Evolutionary conservation across 2,888 invertebrate genomes (phyloP).

Genomic region (Ornithoptera priamus): DNA sequence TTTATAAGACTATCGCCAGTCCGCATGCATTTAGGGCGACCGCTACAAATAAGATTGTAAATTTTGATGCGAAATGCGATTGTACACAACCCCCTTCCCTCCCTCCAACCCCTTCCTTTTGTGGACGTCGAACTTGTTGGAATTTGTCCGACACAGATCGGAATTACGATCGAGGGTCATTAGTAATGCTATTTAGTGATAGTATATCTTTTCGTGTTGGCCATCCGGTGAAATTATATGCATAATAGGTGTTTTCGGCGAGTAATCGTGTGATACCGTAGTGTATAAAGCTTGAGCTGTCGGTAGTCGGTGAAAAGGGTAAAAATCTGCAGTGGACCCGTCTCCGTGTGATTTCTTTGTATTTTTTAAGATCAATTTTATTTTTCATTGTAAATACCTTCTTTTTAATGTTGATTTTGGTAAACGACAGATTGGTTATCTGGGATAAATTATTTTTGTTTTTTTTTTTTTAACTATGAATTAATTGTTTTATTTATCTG

Average conservation of each 20-base stretch:
- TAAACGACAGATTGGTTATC: slow-evolving; percentile 66
- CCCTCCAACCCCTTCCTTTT: slow-evolving; percentile 1
- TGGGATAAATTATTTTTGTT: slow-evolving; percentile 62
- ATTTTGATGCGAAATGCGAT: slow-evolving; percentile 3
- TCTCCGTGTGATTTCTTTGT: slow-evolving; percentile 77
- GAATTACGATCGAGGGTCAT: slow-evolving; percentile 43
- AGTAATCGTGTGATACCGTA: slow-evolving; percentile 74
- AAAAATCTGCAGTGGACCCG: slow-evolving; percentile 72
- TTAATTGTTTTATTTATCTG: slow-evolving; percentile 39
- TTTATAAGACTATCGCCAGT: slow-evolving; percentile 37
- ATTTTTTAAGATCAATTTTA: slow-evolving; percentile 77
- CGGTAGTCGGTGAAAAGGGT: slow-evolving; percentile 73
- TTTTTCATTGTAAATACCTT: slow-evolving; percentile 75
- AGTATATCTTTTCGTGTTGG: slow-evolving; percentile 66
- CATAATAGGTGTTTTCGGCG: slow-evolving; percentile 73
- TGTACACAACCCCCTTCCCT: neutral
- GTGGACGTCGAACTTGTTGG: slow-evolving; percentile 21
- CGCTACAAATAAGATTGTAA: slow-evolving; percentile 12
- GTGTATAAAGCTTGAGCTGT: slow-evolving; percentile 74
- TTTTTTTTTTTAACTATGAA: slow-evolving; percentile 49
- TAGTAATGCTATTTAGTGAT: slow-evolving; percentile 62
- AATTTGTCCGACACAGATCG: slow-evolving; percentile 29
- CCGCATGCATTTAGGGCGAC: slow-evolving; percentile 32
- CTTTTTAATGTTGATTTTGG: slow-evolving; percentile 56
- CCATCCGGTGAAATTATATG: slow-evolving; percentile 65